These are phyloP conservation scores for Drosophila mayaguana DNA, from an alignment of 2,888 invertebrate species.

Conservation along the genomic window DNA sequence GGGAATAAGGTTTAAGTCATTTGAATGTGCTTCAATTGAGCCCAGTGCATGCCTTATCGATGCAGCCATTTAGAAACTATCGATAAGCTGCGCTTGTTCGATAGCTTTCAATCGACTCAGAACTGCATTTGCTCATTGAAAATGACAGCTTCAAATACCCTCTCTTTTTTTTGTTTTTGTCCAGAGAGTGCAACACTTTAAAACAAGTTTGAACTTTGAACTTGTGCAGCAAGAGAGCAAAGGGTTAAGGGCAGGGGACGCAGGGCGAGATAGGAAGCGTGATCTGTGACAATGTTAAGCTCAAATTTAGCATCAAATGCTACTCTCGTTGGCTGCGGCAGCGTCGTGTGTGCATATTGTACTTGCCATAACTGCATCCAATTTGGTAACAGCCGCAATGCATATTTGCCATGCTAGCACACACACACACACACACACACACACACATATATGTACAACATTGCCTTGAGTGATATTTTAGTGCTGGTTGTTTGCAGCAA, in stretches of 20 bases:
- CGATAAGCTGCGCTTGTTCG: too few species aligned
- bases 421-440: conserved; percentile 25
- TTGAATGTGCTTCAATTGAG: too few species aligned
- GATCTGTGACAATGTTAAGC: conserved; percentile 16
- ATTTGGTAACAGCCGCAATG: conserved; percentile 77
- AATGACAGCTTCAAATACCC: neutral
- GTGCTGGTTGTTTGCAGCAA: conserved; percentile 64
- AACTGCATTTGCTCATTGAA: neutral
- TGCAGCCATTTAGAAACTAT: too few species aligned
- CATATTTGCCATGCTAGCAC: conserved; percentile 62
- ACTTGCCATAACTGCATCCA: conserved; percentile 71
- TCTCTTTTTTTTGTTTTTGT: too few species aligned
- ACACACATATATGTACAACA: conserved; percentile 21
- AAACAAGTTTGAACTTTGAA: conserved; percentile 12
- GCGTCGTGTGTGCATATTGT: conserved; percentile 44
- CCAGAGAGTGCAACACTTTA: too few species aligned
- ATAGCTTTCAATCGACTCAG: neutral
- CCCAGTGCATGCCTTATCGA: too few species aligned
- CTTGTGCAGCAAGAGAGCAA: neutral
- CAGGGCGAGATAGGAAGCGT: neutral
- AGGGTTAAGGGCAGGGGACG: neutral
- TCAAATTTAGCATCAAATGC: conserved; percentile 52
- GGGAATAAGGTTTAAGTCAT: too few species aligned
- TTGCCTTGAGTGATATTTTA: conserved; percentile 75
- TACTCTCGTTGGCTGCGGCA: conserved; percentile 51